Evolutionary conservation across 2,888 invertebrate species (phyloP).

Genomic region (Eupithecia subumbrata): DNA sequence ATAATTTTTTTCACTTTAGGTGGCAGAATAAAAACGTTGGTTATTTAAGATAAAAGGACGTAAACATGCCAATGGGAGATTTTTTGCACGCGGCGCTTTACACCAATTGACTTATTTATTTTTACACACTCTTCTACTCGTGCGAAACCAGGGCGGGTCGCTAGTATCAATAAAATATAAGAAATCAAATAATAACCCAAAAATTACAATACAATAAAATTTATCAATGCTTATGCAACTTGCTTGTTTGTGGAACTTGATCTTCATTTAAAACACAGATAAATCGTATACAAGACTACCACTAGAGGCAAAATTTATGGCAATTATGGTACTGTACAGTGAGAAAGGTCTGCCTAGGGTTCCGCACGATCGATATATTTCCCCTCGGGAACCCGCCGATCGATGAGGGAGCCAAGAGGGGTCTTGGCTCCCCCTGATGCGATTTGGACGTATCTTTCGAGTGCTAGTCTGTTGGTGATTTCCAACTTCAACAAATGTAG

Average conservation of each 20-base stretch:
- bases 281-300: background rate
- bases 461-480: constrained; percentile 8
- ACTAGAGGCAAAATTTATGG: background rate
- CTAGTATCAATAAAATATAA: background rate
- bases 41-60: background rate
- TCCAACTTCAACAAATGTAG: background rate
- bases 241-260: too few species aligned
- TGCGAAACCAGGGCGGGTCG: background rate
- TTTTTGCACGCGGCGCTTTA: too few species aligned
- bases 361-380: constrained; percentile 54
- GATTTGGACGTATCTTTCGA: constrained; percentile 22
- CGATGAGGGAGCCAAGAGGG: too few species aligned
- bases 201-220: too few species aligned
- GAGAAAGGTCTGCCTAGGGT: constrained; percentile 31
- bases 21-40: too few species aligned
- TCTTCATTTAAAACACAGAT: background rate
- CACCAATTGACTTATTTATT: too few species aligned
- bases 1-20: too few species aligned
- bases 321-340: background rate
- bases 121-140: background rate
- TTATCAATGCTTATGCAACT: background rate
- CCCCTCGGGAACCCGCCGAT: constrained; percentile 51
- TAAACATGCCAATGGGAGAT: background rate
- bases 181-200: too few species aligned
- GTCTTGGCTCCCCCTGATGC: constrained; percentile 12